Evolutionary conservation across 92 coral and sea anemone genomes (phyloP), one percentile per base, ranked within the genome.

Genomic region (Umimayanthus kanabou): DNA sequence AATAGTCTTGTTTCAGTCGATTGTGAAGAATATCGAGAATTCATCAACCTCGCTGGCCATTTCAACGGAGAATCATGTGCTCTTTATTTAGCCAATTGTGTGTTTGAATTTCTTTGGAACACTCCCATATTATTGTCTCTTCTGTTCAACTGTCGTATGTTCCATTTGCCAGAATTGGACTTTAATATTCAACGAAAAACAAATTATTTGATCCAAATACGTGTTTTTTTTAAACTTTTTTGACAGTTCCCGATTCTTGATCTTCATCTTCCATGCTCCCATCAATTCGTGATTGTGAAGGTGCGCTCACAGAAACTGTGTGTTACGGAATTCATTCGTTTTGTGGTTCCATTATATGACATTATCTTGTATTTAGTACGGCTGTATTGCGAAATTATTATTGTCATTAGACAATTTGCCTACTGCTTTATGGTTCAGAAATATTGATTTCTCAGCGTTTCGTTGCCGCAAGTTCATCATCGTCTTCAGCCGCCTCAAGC

Each of bases 41-140:
- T 30, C 22, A 23, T 67, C 23, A 82, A 2, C 2, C 4, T 66
- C 45, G 23, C 45, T 81, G 75, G 18, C 55, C 28, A 23, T 65
- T 39, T 81, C 22, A 80, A 37, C 75, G 50, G 61, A 66, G 33
- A 81, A 61, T 81, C 39, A 40, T 81, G 49, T 61, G 72, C 18
- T 23, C 49, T 42, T 47, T 11, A 3, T 26, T 9, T 23, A 33
- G 13, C 22, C 33, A n/a, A 30, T 40, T 20, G 33, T 40, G 6
- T 81, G 85, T 81, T 39, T 83, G 42, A 42, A n/a, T 49, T 42
- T 69, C 33, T 30, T 39, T 69, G 50, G 87, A 83, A 70, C 87
- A 83, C 87, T 83, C 87, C 87, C 87, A 70, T 69, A n/a, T 67
- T 25, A 83, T 69, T 26, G 61, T 83, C 28, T 47, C 77, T 57